Conservation (phyloP, 2,113 vertebrate genomes). For the Pluvialis apricaria region DNA sequence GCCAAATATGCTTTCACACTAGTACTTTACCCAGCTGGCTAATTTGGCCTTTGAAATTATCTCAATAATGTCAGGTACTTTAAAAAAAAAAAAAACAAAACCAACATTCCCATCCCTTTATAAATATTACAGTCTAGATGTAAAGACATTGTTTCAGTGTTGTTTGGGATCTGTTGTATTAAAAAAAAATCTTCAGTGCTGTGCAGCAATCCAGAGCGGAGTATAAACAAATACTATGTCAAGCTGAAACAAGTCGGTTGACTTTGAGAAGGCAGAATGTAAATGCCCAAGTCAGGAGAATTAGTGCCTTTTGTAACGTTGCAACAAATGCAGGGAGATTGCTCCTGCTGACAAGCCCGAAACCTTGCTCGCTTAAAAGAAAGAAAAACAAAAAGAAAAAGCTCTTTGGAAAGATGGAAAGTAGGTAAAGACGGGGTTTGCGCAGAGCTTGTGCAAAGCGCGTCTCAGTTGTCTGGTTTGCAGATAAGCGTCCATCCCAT, state of each 20-base stretch:
- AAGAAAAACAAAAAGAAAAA: not conserved
- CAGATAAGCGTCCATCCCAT: not conserved
- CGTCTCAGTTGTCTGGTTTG: not conserved
- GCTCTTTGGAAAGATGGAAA: not conserved
- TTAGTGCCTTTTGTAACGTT: not conserved
- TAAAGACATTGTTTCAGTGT: slow-evolving; percentile 10
- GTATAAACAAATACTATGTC: slow-evolving; percentile 47
- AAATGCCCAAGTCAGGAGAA: slow-evolving; percentile 40
- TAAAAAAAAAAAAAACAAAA: slow-evolving; percentile 26
- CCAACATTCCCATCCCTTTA: slow-evolving; percentile 58
- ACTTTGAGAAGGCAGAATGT: slow-evolving; percentile 28
- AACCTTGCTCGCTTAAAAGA: not conserved
- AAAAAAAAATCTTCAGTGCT: not conserved
- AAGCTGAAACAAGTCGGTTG: slow-evolving; percentile 53
- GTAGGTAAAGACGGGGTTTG: not conserved
- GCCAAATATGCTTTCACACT: slow-evolving; percentile 48
- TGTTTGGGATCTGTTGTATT: slow-evolving; percentile 17
- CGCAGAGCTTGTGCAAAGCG: not conserved
- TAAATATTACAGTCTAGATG: slow-evolving; percentile 56
- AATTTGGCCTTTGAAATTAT: slow-evolving; percentile 52
- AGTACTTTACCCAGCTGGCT: slow-evolving; percentile 20
- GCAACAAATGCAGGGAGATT: not conserved
- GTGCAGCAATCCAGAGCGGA: not conserved
- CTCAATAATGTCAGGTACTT: slow-evolving; percentile 49
- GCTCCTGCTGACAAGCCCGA: not conserved